A percentile compares a stretch with the other conserved stretches of the same genome.
phyloP scores from a whole-genome alignment of 2,797 vertebrate species.

The Gobio occitaniae region DNA sequence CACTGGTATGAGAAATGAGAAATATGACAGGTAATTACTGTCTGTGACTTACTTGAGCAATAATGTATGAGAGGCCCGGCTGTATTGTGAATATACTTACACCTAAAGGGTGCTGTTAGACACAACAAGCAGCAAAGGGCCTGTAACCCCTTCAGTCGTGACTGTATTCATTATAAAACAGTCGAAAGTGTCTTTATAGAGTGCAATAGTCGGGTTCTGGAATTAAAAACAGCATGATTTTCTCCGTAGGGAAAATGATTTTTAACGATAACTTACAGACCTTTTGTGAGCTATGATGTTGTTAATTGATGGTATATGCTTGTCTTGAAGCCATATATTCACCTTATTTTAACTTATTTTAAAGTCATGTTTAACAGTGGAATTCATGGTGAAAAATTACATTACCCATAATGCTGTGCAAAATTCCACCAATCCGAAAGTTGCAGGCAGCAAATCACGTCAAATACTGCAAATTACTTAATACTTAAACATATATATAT shows the following conservation, averaged over 20 bases:
- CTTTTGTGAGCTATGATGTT: background rate
- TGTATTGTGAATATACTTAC: constrained; percentile 1
- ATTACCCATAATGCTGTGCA: background rate
- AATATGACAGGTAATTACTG: constrained; percentile 36
- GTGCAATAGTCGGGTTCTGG: background rate
- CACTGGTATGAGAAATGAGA: constrained; percentile 8
- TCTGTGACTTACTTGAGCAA: constrained; percentile 7
- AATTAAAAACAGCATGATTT: background rate
- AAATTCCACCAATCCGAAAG: background rate
- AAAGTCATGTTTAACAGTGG: background rate
- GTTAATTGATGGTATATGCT: background rate
- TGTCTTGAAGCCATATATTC: background rate
- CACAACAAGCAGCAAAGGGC: background rate
- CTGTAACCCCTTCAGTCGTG: background rate
- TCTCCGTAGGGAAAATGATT: background rate
- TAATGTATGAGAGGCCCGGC: constrained; percentile 1
- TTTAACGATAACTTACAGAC: background rate
- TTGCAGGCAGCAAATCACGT: background rate
- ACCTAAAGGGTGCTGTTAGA: background rate
- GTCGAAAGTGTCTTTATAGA: background rate
- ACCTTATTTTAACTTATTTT: background rate
- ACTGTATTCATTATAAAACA: background rate
- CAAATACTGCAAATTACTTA: background rate
- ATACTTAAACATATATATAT: no score
- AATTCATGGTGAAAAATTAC: background rate